phyloP scores from a whole-genome alignment of 2,113 vertebrate genomes.

The Emydocephalus ijimae region DNA sequence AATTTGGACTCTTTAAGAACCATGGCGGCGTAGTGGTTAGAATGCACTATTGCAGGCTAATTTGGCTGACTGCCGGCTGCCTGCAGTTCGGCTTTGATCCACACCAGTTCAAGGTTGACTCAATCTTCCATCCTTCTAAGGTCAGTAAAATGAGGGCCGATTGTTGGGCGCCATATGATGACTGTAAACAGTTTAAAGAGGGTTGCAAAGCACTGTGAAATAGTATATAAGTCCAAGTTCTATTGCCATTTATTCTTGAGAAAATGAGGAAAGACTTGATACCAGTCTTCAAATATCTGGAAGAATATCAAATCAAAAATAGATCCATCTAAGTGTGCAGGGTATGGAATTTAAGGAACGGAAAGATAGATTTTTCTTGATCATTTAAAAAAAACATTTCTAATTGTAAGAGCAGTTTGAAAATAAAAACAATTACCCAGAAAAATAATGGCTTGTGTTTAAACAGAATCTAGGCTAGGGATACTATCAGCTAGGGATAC shows the following conservation, averaged over 20 bases:
- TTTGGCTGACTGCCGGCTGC: too few species aligned
- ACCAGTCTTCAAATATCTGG: neutral
- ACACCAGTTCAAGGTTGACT: too few species aligned
- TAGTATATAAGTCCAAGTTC: too few species aligned
- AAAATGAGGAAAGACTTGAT: neutral
- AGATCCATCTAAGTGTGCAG: neutral
- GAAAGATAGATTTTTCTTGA: neutral
- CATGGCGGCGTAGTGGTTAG: too few species aligned
- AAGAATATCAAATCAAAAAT: neutral
- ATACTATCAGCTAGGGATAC: neutral
- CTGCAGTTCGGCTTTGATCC: too few species aligned
- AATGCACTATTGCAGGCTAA: too few species aligned
- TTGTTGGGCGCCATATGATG: too few species aligned
- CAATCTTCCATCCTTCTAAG: too few species aligned
- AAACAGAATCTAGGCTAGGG: neutral
- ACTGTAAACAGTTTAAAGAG: too few species aligned
- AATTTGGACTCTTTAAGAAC: neutral
- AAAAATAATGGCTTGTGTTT: neutral
- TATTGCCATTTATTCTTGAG: neutral
- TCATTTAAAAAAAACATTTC: neutral
- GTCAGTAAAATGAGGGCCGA: too few species aligned
- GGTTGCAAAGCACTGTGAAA: too few species aligned
- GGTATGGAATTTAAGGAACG: neutral
- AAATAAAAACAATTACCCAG: neutral
- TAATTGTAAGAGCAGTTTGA: neutral